Base-by-base conservation (phyloP, 2,888 invertebrate genomes). In the Watsonalla binaria region DNA sequence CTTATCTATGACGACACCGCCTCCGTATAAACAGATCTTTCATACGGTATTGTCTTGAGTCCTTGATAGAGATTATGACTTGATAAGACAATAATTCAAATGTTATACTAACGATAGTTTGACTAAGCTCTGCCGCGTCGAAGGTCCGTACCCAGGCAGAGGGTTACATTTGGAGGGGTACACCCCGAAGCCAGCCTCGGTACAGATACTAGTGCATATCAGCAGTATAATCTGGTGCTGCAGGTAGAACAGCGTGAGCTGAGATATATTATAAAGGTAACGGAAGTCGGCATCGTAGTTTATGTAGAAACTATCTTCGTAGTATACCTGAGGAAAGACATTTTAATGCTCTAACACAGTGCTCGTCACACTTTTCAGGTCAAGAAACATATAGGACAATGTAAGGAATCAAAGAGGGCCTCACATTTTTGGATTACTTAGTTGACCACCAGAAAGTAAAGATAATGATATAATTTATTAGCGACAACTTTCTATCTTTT, bases 111-210 rank as follows among this genome's bases (percentile, higher is more conserved):
- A 84, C 82, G 70, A 70, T 7, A 80, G 56, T 52, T 78, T 73
- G 14, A 86, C 51, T 55, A 71, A 81, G 73, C 72, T 90, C 65
- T 69, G 91, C 88, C 72, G 92, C 80, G 63, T 80, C 68, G 94
- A 92, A 0, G 97, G 97, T 93, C 97, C 98, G 51, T 92, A 84
- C 0, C 97, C 97, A 48, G 95, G 92, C 61, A 92, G 78, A 0
- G 96, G 92, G 45, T 92, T 83, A 14, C 93, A 92, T 48, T 84
- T 90, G 0, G 82, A 82, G 0, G 97, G 97, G 80, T 97, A 98
- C n/a, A 95, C 94, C 5, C 97, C 98, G 42, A 98, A 91, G 0
- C 96, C 96, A 0, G 95, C 93, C 82, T 95, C 94, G 47, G 96
- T 95, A 70, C 95, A 97, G 37, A 95, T 95, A 68, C 95, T 94